Conservation (phyloP, 2,888 invertebrate genomes). For the Tortricodes alternella region DNA sequence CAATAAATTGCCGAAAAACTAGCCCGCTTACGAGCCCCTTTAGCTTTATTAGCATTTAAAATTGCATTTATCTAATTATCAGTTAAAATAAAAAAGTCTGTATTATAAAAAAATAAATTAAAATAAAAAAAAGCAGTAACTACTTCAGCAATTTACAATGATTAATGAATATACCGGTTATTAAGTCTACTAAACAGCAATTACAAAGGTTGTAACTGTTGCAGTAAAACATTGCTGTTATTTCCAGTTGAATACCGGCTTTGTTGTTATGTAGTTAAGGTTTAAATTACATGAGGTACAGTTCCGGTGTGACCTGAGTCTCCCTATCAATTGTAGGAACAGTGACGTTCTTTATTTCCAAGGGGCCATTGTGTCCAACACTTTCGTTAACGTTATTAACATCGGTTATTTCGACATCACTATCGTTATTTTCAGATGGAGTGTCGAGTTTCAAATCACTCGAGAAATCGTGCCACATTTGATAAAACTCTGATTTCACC, state of each 20-base stretch:
- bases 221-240: conserved; percentile 18
- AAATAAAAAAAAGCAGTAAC: not conserved
- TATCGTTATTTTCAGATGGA: conserved; percentile 7
- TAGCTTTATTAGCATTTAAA: too few relatives aligned
- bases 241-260: not conserved
- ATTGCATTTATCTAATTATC: conserved; percentile 11
- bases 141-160: not conserved
- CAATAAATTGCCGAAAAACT: too few relatives aligned
- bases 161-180: conserved; percentile 1
- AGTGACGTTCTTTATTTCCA: not conserved
- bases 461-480: conserved; percentile 77
- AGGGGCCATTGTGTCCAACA: not conserved
- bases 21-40: too few relatives aligned
- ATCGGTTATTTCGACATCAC: conserved; percentile 2
- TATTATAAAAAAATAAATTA: conserved; percentile 28
- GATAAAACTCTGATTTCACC: conserved; percentile 83
- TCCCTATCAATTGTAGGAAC: conserved; percentile 12
- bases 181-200: conserved; percentile 28
- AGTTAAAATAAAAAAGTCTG: conserved; percentile 26
- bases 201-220: conserved; percentile 25
- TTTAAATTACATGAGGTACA: not conserved
- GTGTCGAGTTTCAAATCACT: conserved; percentile 36
- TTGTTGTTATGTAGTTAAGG: not conserved
- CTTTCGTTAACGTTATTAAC: not conserved
- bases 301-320: conserved; percentile 24